phyloP scores from a whole-genome alignment of 1,140 invertebrate species.

The Linepithema humile region DNA sequence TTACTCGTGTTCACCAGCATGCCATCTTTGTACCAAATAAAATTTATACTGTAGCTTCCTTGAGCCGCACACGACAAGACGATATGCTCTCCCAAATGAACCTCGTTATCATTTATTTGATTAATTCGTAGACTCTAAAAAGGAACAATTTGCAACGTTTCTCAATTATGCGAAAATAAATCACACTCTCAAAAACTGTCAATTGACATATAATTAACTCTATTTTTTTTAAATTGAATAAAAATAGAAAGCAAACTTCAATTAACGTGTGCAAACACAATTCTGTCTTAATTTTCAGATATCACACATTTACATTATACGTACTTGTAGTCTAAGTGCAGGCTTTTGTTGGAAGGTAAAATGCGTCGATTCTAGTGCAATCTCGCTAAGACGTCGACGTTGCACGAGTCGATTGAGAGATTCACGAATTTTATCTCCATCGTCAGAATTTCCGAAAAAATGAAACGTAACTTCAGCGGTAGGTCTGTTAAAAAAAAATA shows the following conservation, averaged over 20 bases:
- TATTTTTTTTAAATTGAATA: neutral
- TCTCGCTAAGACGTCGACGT: conserved; percentile 86
- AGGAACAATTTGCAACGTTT: conserved; percentile 1
- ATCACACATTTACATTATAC: neutral
- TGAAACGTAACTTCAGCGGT: conserved; percentile 87
- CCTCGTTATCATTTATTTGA: conserved; percentile 83
- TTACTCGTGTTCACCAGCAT: conserved; percentile 89
- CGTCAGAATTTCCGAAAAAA: conserved; percentile 86
- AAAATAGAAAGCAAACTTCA: neutral
- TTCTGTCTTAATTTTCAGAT: neutral
- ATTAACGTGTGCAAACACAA: neutral
- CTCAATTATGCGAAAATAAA: conserved; percentile 12
- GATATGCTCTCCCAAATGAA: conserved; percentile 90
- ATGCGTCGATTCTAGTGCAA: conserved; percentile 86
- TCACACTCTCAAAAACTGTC: neutral
- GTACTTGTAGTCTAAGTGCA: conserved; percentile 85
- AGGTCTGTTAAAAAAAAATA: conserved; percentile 78
- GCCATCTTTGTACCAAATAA: conserved; percentile 93
- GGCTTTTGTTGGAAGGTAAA: conserved; percentile 87
- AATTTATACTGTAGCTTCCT: conserved; percentile 89
- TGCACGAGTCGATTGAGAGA: conserved; percentile 87
- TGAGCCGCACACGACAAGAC: conserved; percentile 90
- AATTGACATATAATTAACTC: neutral
- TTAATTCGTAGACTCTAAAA: conserved; percentile 80
- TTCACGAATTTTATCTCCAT: conserved; percentile 86